These are phyloP conservation scores for Diadromus collaris DNA, from an alignment of 2,888 invertebrate species.

Conservation along the genomic window DNA sequence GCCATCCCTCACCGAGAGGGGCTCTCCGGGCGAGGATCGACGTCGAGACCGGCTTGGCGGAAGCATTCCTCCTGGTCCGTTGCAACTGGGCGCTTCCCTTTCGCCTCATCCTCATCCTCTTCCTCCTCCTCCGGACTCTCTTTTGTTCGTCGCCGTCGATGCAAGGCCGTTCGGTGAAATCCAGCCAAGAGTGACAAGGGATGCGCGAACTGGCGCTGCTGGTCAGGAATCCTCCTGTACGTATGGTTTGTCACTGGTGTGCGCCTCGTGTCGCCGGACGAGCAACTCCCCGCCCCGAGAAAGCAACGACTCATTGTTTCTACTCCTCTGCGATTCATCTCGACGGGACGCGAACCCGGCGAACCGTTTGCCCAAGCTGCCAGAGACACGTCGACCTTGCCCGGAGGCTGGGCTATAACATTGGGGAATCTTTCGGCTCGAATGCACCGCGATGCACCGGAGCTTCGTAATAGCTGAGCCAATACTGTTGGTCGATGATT, in stretches of 20 bases:
- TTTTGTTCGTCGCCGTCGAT: conserved; percentile 35
- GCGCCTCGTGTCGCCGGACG: not conserved
- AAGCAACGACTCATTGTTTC: conserved; percentile 58
- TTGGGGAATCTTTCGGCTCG: conserved; percentile 14
- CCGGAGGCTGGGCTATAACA: not conserved
- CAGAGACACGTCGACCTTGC: conserved; percentile 13
- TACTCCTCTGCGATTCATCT: conserved; percentile 50
- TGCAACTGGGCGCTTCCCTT: not conserved
- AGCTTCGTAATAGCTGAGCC: not conserved
- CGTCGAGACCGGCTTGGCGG: not conserved
- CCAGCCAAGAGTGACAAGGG: conserved; percentile 47
- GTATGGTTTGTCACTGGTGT: conserved; percentile 6
- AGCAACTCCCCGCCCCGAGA: conserved; percentile 46
- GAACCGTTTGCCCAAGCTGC: not conserved
- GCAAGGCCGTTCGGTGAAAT: conserved; percentile 25
- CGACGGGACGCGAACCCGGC: conserved; percentile 8
- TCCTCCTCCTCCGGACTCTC: not conserved
- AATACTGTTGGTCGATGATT: not conserved
- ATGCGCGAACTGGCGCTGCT: conserved; percentile 13
- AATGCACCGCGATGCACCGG: not conserved
- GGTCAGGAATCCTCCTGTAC: conserved; percentile 41
- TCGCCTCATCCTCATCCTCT: not conserved
- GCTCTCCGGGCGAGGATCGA: conserved; percentile 5
- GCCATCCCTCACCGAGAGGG: conserved; percentile 38
- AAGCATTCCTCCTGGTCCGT: conserved; percentile 31